Evolutionary conservation across 53 echinoderm and acorn worm species (phyloP).

Genomic region (Holothuria leucospilota): DNA sequence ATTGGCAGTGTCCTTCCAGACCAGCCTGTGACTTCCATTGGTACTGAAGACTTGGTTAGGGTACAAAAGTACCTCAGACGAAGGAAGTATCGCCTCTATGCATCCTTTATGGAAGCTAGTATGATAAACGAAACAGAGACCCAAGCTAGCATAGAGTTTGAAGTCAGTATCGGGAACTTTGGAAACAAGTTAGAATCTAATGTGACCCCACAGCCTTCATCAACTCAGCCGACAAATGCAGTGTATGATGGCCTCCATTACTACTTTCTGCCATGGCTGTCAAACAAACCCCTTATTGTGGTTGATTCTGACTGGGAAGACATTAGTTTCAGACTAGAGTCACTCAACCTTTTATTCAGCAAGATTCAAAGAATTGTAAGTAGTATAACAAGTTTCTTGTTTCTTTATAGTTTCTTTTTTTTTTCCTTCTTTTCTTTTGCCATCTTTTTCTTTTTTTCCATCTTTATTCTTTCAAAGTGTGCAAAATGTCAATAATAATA

Average conservation of each 20-base stretch:
- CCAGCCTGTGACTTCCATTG: constrained; percentile 48
- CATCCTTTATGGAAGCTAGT: constrained; percentile 85
- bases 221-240: constrained; percentile 95
- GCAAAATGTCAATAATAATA: too few relatives aligned
- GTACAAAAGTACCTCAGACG: constrained; percentile 87
- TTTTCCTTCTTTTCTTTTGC: too few relatives aligned
- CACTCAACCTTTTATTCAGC: constrained; percentile 84
- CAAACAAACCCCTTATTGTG: constrained; percentile 88
- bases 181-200: constrained; percentile 94
- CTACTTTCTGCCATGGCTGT: constrained; percentile 94
- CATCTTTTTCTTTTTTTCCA: too few relatives aligned
- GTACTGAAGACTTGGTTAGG: constrained; percentile 70
- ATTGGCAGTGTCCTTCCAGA: constrained; percentile 77
- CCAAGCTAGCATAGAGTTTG: constrained; percentile 56
- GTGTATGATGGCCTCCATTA: constrained; percentile 95
- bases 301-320: constrained; percentile 97
- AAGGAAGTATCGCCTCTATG: constrained; percentile 88
- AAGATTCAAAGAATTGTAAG: constrained; percentile 81
- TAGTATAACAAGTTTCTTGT: too few relatives aligned
- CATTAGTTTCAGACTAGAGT: constrained; percentile 84
- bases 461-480: too few relatives aligned
- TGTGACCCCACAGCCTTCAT: constrained; percentile 82
- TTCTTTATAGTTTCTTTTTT: too few relatives aligned
- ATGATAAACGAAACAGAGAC: constrained; percentile 91
- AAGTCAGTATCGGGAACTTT: constrained; percentile 97